These are phyloP conservation scores for Shinisaurus crocodilurus DNA, from an alignment of 2,113 vertebrate genomes.

Conservation along the genomic window DNA sequence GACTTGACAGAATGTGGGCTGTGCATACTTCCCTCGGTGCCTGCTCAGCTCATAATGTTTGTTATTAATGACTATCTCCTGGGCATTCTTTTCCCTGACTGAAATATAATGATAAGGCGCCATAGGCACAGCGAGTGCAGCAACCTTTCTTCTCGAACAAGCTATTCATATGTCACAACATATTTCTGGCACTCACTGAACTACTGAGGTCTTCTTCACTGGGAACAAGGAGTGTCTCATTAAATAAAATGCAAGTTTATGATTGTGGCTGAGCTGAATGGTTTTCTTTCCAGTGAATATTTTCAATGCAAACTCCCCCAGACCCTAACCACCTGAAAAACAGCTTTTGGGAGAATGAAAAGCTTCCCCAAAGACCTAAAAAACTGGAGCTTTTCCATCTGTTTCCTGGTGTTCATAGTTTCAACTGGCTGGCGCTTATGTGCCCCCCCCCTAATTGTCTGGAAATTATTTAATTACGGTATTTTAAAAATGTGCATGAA, in stretches of 20 bases:
- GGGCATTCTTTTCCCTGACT: constrained; percentile 1
- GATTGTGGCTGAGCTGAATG: neutral
- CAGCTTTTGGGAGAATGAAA: neutral
- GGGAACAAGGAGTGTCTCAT: neutral
- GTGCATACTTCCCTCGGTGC: constrained; percentile 35
- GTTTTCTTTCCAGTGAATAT: neutral
- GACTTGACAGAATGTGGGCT: constrained; percentile 41
- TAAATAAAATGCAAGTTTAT: neutral
- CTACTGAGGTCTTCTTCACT: neutral
- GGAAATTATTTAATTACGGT: neutral
- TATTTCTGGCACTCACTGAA: constrained; percentile 5
- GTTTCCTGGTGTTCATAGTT: neutral
- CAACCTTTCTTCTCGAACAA: constrained; percentile 18
- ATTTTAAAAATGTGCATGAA: no score
- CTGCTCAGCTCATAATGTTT: constrained; percentile 57
- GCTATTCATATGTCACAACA: constrained; percentile 19
- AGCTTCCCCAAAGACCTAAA: neutral
- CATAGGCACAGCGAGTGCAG: neutral
- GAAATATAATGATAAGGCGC: constrained; percentile 17
- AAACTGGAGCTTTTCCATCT: neutral
- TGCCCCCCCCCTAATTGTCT: neutral
- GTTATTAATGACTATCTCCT: constrained; percentile 30
- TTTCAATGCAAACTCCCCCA: neutral
- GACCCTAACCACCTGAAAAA: no score
- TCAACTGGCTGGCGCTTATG: neutral